Evolutionary conservation across 2,888 invertebrate species (phyloP).

Genomic region (Ptychoptera albimana): DNA sequence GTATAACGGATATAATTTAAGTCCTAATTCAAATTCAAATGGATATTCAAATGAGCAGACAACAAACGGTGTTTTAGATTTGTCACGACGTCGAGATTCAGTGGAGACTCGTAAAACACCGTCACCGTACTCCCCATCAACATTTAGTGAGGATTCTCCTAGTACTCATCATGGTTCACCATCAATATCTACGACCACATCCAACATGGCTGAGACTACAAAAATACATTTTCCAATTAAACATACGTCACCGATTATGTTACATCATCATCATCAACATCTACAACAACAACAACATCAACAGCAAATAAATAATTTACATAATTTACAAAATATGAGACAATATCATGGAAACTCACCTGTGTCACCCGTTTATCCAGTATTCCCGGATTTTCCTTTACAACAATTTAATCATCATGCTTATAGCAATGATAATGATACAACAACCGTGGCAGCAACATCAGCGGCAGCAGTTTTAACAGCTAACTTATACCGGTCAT

Average conservation of each 20-base stretch:
- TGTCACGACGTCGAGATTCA: slow-evolving; percentile 27
- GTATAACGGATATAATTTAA: too few relatives aligned
- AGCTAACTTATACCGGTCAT: neutral
- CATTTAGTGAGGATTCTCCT: slow-evolving; percentile 22
- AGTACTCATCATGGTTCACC: slow-evolving; percentile 11
- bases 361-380: too few relatives aligned
- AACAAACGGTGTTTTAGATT: slow-evolving; percentile 22
- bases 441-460: slow-evolving; percentile 5
- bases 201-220: neutral
- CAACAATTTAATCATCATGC: slow-evolving; percentile 10
- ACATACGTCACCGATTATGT: slow-evolving; percentile 6
- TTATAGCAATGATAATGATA: slow-evolving; percentile 2
- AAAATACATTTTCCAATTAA: slow-evolving; percentile 1
- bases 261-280: neutral
- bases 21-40: too few relatives aligned
- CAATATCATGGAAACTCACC: slow-evolving; percentile 4
- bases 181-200: slow-evolving; percentile 6
- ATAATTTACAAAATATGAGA: too few relatives aligned
- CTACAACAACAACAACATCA: slow-evolving; percentile 3
- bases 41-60: too few relatives aligned
- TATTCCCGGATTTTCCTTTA: slow-evolving; percentile 10
- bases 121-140: slow-evolving; percentile 24
- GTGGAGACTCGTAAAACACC: slow-evolving; percentile 24
- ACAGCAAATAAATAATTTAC: neutral
- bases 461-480: neutral